Base-by-base conservation (phyloP, 1,140 invertebrate species). In the Drosophila jambulina region DNA sequence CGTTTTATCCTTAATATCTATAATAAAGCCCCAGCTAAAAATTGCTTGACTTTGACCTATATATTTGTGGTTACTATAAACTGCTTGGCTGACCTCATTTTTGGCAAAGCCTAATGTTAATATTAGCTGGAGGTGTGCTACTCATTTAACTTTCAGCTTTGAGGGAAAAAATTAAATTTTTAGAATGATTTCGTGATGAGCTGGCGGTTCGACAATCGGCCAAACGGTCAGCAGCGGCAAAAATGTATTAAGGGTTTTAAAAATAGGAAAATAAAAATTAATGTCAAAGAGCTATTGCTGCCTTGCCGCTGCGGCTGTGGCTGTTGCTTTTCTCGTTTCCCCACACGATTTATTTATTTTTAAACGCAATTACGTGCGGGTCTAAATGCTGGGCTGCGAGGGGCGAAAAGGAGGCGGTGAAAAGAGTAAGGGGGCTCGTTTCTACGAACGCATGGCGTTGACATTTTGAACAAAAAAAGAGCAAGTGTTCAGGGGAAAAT, bases 311-410 rank as follows among this genome's bases (percentile, higher is more conserved):
- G 51, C 19, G 53, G 62, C 23, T 54, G 32, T 42, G 63, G 63
- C 25, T 69, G 40, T 36, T 71, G 68, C 40, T 72, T 46, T 40
- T 53, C 71, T 29, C 25, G 40, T 23, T 65, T 51, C 42, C 46
- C 49, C 45, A 32, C 68, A 48, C 79, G 60, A 67, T 80, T 82
- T 83, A 80, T 86, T 88, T 87, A 87, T 84, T 88, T 87, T 87
- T 88, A 88, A 87, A 87, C 77, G 77, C 80, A 88, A 88, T 87
- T 87, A 87, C 85, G 78, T 78, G 77, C 54, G 57, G 48, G 15
- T 40, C 57, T 15, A 19, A 27, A 61, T 49, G 59, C 32, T 49
- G 57, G 34, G 29, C 48, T 54, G 32, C 12, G 38, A 15, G n/a
- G 23, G 32, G 25, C 12, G 49, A 15, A 43, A 15, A 29, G 19